Percentiles rank a stretch among this genome's conserved stretches.
phyloP scores from a whole-genome alignment of 2,113 vertebrate genomes.

The Parotia lawesii region DNA sequence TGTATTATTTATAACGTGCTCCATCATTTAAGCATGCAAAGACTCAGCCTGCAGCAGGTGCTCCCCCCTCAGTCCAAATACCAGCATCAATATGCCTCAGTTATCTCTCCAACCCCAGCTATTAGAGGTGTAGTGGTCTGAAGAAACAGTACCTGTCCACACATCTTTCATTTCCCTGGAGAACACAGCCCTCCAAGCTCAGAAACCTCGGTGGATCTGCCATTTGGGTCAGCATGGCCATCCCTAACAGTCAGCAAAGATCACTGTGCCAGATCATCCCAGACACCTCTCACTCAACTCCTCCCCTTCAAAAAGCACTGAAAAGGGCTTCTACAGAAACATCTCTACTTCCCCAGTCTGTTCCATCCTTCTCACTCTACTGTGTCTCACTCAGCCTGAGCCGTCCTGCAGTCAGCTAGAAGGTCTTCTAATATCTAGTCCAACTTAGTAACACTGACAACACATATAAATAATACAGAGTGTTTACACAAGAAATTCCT shows the following conservation, averaged over 20 bases:
- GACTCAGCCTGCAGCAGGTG: neutral
- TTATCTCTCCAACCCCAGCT: neutral
- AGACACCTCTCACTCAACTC: neutral
- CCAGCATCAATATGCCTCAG: neutral
- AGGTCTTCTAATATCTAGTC: neutral
- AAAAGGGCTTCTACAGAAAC: neutral
- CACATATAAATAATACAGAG: neutral
- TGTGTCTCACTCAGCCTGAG: neutral
- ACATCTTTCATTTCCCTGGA: neutral
- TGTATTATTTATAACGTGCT: neutral
- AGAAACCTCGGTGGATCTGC: neutral
- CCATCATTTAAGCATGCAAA: constrained; percentile 18
- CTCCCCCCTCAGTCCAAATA: neutral
- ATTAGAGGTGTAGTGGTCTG: neutral
- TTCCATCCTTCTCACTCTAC: neutral
- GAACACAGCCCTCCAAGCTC: neutral
- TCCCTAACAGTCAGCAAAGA: neutral
- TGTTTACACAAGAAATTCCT: neutral
- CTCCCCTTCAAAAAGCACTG: neutral
- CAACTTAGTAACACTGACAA: neutral
- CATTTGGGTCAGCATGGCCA: neutral
- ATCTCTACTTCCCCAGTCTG: neutral
- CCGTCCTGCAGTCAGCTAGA: neutral
- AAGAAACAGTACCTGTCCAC: neutral
- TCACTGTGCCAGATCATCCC: neutral